These are phyloP conservation scores for Epizoanthus stellaris DNA, from an alignment of 92 coral and sea anemone species.

Conservation along the genomic window DNA sequence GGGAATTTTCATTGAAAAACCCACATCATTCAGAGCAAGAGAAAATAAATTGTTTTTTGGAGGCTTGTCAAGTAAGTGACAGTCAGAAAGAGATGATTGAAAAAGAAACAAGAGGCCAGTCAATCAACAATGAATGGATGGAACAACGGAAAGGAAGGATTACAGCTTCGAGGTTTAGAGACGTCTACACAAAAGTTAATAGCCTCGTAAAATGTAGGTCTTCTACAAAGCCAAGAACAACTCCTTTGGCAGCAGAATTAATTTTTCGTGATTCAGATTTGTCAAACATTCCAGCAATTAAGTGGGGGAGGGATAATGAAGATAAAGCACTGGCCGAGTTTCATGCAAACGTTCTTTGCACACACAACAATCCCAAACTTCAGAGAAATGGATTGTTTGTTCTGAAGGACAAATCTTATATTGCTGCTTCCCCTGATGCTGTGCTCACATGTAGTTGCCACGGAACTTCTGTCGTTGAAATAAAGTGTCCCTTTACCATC, in stretches of 20 bases:
- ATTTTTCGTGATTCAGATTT: slow-evolving; percentile 3
- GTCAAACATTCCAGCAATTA: slow-evolving; percentile 19
- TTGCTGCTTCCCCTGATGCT: slow-evolving; percentile 38
- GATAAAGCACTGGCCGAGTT: slow-evolving; percentile 29
- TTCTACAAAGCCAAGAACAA: slow-evolving; percentile 20
- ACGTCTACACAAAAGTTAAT: slow-evolving; percentile 37
- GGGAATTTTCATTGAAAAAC: too few relatives aligned
- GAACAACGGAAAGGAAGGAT: slow-evolving; percentile 38
- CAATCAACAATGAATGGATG: slow-evolving; percentile 12
- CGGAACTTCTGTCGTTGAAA: slow-evolving; percentile 10
- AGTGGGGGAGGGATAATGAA: slow-evolving; percentile 46
- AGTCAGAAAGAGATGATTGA: slow-evolving; percentile 1
- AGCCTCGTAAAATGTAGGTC: slow-evolving; percentile 9
- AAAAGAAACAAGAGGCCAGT: slow-evolving; percentile 16
- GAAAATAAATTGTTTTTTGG: neutral
- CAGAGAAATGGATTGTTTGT: slow-evolving; percentile 21
- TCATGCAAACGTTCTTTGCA: slow-evolving; percentile 1
- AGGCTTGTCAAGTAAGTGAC: neutral
- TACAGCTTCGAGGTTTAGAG: slow-evolving; percentile 33
- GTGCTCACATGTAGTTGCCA: slow-evolving; percentile 28
- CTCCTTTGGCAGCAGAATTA: slow-evolving; percentile 13
- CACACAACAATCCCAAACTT: neutral
- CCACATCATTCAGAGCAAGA: slow-evolving; percentile 4
- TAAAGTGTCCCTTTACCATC: slow-evolving; percentile 28
- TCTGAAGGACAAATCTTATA: slow-evolving; percentile 7